These are phyloP conservation scores for Physella acuta DNA, from an alignment of 1,140 invertebrate genomes.

Conservation along the genomic window DNA sequence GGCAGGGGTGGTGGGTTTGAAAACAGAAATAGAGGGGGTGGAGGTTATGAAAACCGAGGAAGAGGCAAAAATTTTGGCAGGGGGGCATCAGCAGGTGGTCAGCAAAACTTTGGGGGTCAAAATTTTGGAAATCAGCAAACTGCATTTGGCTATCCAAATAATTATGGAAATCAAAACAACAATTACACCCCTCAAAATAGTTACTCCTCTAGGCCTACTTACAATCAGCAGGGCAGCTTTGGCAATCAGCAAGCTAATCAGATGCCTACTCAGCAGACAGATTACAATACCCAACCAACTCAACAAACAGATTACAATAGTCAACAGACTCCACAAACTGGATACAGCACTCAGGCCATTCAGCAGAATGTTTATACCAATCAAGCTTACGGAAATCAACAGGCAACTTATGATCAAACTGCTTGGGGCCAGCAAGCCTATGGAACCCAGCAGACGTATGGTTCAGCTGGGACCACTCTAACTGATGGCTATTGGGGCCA, in stretches of 20 bases:
- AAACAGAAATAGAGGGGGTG: background rate
- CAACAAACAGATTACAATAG: background rate
- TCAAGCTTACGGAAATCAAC: slow-evolving; percentile 5
- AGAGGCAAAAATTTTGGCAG: slow-evolving; percentile 4
- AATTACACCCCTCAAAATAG: background rate
- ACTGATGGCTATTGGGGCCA: slow-evolving; percentile 8
- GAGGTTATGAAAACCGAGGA: background rate
- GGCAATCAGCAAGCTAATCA: slow-evolving; percentile 2
- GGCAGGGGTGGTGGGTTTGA: slow-evolving; percentile 10
- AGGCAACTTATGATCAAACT: slow-evolving; percentile 3
- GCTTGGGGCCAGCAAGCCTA: background rate
- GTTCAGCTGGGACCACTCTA: background rate
- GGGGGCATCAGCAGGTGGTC: background rate
- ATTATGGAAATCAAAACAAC: slow-evolving; percentile 1
- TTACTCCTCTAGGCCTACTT: background rate
- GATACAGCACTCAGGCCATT: background rate
- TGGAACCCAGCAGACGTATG: background rate
- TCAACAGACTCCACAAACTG: slow-evolving; percentile 3
- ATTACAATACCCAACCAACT: slow-evolving; percentile 1
- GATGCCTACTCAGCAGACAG: background rate
- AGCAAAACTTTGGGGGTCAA: slow-evolving; percentile 6
- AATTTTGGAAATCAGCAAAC: slow-evolving; percentile 6
- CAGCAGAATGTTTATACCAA: background rate
- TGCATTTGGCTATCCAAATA: background rate
- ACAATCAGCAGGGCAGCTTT: slow-evolving; percentile 6